Base-by-base conservation (phyloP, 2,888 invertebrate species). In the Nudaria mundana region DNA sequence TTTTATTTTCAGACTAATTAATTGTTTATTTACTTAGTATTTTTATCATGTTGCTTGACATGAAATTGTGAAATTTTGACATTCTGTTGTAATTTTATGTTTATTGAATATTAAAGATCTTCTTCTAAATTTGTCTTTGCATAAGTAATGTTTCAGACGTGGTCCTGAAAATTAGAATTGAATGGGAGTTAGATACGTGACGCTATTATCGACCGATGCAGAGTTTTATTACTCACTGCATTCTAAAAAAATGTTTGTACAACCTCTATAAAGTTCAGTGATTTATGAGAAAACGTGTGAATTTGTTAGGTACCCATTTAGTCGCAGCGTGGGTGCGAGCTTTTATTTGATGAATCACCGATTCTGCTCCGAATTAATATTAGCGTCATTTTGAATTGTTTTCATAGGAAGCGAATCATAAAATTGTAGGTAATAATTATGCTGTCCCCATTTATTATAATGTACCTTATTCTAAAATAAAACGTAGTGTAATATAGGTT, bases 221-320 rank as follows among this genome's bases (percentile, higher is more conserved):
- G 40, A 45, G 32, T 20, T 55, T 52, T 50, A 52, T 66, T 62
- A 58, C 49, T 66, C 63, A 66, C 48, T 52, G 60, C 42, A 48
- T 55, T 51, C 52, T 52, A 54, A 53, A 49, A 39, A 56, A 58
- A 41, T 72, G 63, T 70, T 68, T 71, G 48, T 56, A 52, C 63
- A 64, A 68, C 71, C 70, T 70, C 64, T 48, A 63, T 70, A 63
- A 58, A 67, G 66, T 71, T 66, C 66, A 69, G 53, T 50, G 62
- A 51, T 66, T 61, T 69, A 62, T 62, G 57, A 57, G 51, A 40
- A 48, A 60, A 51, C 25, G 52, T 56, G 58, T 63, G 63, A 56
- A 51, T 52, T 43, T 16, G 40, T 46, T 38, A 30, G 36, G 40
- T 40, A 44, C 46, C 42, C 48, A 50, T 34, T 34, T 11, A 24